Base-by-base conservation (phyloP, 2,113 vertebrate species). In the Chaetodon trifascialis region DNA sequence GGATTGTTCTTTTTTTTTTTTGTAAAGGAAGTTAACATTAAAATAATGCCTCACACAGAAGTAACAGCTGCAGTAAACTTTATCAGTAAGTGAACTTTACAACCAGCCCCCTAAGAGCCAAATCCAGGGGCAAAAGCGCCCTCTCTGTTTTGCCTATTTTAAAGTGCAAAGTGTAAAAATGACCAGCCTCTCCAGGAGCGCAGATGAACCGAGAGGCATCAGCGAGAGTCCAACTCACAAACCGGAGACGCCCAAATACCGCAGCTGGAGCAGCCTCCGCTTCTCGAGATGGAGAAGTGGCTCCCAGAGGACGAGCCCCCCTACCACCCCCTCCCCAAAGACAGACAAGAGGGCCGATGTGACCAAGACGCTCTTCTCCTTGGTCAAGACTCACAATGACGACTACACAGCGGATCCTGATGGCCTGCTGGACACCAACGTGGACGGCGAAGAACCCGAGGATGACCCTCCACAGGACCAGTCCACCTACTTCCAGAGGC, bases 401-500 rank as follows among this genome's bases (percentile, higher is more conserved):
- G 91, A 93, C 63, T 92, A 87, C 60, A 89, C 87, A 2, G 85
- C 91, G 0, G 89, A 94, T 70, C 90, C 93, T 0, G 91, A 89
- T 46, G 75, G 86, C 65, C 60, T 76, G 30, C 65, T 85, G 68
- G 90, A 91, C 23, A 11, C n/a, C 49, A 59, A 67, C 3, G 73
- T 3, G 2, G 90, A 80, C 16, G 67, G 2, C 0, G 87, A 89
- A 4, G 85, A 9, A 11, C 69, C 10, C 0, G 4, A 0, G 0
- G 72, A 86, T 0, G 66, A 78, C 1, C 1, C 9, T 1, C 0
- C 11, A 0, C 60, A 30, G 30, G 90, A 95, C 56, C 82, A 89
- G 54, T 82, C 89, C 72, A 92, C 58, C 65, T 97, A 94, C 91
- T 96, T 98, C 95, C 97, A 97, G 92, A 94, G 93, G 82, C 96